These are phyloP conservation scores for Physella acuta DNA, from an alignment of 1,140 invertebrate genomes.

Conservation along the genomic window DNA sequence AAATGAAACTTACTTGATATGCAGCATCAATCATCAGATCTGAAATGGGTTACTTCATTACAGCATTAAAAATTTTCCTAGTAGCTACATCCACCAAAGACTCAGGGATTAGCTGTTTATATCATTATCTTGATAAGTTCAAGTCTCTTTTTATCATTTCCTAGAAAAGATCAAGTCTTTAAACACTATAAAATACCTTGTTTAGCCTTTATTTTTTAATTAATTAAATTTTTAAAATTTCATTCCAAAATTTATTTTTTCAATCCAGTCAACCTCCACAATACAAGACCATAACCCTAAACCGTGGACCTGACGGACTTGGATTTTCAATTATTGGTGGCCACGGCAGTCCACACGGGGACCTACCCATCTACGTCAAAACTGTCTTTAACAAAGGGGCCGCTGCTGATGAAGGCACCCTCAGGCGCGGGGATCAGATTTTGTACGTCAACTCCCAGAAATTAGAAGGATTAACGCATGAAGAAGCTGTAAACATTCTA, in stretches of 20 bases:
- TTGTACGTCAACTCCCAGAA: slow-evolving; percentile 63
- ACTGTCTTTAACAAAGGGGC: slow-evolving; percentile 78
- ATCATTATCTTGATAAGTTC: background rate
- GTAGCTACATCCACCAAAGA: no score
- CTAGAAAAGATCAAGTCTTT: background rate
- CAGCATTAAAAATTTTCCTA: no score
- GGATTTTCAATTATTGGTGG: slow-evolving; percentile 83
- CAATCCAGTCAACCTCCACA: slow-evolving; percentile 43
- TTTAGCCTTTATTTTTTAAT: background rate
- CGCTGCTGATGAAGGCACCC: slow-evolving; percentile 69
- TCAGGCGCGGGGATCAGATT: slow-evolving; percentile 69
- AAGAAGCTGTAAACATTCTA: slow-evolving; percentile 67
- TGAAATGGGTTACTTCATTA: no score
- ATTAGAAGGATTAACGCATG: slow-evolving; percentile 67
- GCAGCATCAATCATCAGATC: no score
- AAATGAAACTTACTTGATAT: no score
- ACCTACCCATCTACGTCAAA: slow-evolving; percentile 80
- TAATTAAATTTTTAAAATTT: no score
- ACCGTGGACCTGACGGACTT: slow-evolving; percentile 73
- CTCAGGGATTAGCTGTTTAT: background rate
- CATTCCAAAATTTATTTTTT: slow-evolving; percentile 28
- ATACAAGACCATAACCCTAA: slow-evolving; percentile 66
- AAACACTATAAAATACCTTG: background rate
- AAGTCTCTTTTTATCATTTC: background rate
- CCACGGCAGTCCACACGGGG: slow-evolving; percentile 73